A percentile compares a stretch with the other conserved stretches of the same genome.
phyloP scores from a whole-genome alignment of 2,888 invertebrate genomes.

The Hybos culiciformis region DNA sequence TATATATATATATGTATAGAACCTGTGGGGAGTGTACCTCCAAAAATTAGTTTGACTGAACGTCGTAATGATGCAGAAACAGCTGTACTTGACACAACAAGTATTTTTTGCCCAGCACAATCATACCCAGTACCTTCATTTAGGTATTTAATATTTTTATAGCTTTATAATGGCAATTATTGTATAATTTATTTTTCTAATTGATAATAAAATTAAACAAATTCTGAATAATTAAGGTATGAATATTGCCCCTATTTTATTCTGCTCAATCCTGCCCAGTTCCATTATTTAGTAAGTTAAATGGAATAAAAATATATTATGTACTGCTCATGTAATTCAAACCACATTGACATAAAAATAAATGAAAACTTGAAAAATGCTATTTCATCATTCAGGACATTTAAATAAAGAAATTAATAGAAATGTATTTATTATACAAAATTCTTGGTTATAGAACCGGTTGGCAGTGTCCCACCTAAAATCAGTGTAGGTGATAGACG shows the following conservation, averaged over 20 bases:
- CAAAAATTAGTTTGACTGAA: conserved; percentile 42
- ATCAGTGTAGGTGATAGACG: conserved; percentile 38
- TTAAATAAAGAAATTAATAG: neutral
- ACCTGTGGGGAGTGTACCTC: conserved; percentile 41
- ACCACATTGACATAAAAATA: too few relatives aligned
- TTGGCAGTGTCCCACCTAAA: conserved; percentile 47
- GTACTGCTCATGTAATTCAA: conserved; percentile 18
- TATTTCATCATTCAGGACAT: conserved; percentile 7
- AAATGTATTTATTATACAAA: neutral
- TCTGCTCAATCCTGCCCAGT: conserved; percentile 65
- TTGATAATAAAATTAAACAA: neutral
- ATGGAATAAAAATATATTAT: conserved; percentile 38
- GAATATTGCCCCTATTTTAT: too few relatives aligned
- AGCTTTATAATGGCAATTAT: neutral
- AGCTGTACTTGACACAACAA: conserved; percentile 37
- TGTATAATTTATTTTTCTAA: neutral
- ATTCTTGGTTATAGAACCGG: conserved; percentile 36
- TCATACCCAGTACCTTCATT: conserved; percentile 48
- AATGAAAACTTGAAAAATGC: too few relatives aligned
- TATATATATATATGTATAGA: conserved; percentile 29
- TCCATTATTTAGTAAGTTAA: too few relatives aligned
- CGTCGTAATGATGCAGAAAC: conserved; percentile 44
- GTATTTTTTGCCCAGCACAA: conserved; percentile 62
- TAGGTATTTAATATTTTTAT: conserved; percentile 32
- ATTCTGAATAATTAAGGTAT: too few relatives aligned